Conservation (phyloP, 2,888 invertebrate genomes). For the Cephonodes hylas region DNA sequence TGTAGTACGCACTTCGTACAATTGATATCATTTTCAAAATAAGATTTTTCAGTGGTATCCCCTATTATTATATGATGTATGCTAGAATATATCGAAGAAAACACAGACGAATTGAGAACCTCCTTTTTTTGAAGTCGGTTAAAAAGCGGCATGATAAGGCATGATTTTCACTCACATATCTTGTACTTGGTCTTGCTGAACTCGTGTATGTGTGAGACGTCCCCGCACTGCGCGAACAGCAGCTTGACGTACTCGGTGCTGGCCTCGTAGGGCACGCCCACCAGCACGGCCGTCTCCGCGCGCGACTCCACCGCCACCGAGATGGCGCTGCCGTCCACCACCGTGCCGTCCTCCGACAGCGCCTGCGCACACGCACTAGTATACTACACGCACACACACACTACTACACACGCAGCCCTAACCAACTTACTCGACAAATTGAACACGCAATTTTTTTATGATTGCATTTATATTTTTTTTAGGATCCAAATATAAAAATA, state of each 20-base stretch:
- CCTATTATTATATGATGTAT: too few relatives aligned
- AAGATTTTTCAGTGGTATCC: too few relatives aligned
- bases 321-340: constrained; percentile 61
- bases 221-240: constrained; percentile 72
- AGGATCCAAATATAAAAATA: too few relatives aligned
- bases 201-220: constrained; percentile 75
- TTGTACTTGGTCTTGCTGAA: constrained; percentile 80
- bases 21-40: neutral
- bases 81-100: neutral
- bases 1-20: neutral
- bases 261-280: constrained; percentile 76
- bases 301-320: constrained; percentile 70
- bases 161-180: constrained; percentile 73
- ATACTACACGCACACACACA: neutral
- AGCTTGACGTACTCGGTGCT: constrained; percentile 67
- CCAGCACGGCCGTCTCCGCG: constrained; percentile 74
- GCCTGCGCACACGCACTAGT: constrained; percentile 49
- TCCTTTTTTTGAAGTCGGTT: too few relatives aligned
- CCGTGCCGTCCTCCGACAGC: constrained; percentile 62
- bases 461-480: too few relatives aligned
- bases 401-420: neutral
- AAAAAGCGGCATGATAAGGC: too few relatives aligned
- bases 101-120: too few relatives aligned
- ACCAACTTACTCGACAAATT: too few relatives aligned
- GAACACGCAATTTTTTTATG: too few relatives aligned